Evolutionary conservation across 2,888 invertebrate species (phyloP).

Genomic region (Thereva nobilitata): DNA sequence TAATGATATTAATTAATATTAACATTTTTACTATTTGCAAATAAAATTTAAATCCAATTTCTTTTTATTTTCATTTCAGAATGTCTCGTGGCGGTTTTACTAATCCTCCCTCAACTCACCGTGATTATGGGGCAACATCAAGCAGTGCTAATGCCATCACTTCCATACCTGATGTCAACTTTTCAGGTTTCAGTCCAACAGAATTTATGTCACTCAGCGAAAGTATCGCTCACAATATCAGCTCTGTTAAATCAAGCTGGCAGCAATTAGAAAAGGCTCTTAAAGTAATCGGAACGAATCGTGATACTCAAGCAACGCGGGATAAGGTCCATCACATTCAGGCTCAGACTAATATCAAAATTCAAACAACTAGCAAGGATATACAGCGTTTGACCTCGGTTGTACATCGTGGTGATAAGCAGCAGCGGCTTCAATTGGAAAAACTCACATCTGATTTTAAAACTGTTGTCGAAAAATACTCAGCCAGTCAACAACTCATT

Average conservation of each 20-base stretch:
- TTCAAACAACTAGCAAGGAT: slow-evolving; percentile 73
- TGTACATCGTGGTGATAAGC: slow-evolving; percentile 73
- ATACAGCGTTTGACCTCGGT: slow-evolving; percentile 72
- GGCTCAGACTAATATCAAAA: slow-evolving; percentile 72
- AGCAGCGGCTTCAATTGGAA: slow-evolving; percentile 82
- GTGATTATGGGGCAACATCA: slow-evolving; percentile 56
- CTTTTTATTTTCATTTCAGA: slow-evolving; percentile 6
- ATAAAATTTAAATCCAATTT: neutral
- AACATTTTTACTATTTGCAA: too few relatives aligned
- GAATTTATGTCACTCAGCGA: slow-evolving; percentile 80
- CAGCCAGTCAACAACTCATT: slow-evolving; percentile 75
- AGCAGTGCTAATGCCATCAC: slow-evolving; percentile 45
- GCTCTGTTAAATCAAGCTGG: slow-evolving; percentile 74
- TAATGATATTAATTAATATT: too few relatives aligned
- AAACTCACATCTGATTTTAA: slow-evolving; percentile 81
- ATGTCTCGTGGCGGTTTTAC: slow-evolving; percentile 49
- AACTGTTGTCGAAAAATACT: slow-evolving; percentile 77
- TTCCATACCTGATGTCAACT: slow-evolving; percentile 68
- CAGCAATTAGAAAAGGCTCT: slow-evolving; percentile 72
- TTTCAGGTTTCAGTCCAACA: slow-evolving; percentile 71
- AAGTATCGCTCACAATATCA: slow-evolving; percentile 79
- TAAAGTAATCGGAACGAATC: slow-evolving; percentile 74
- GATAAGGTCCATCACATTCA: slow-evolving; percentile 75
- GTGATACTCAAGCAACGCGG: slow-evolving; percentile 70
- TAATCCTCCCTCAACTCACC: slow-evolving; percentile 47